Conservation (phyloP, 1,140 invertebrate species). For the Drosophila mayri region DNA sequence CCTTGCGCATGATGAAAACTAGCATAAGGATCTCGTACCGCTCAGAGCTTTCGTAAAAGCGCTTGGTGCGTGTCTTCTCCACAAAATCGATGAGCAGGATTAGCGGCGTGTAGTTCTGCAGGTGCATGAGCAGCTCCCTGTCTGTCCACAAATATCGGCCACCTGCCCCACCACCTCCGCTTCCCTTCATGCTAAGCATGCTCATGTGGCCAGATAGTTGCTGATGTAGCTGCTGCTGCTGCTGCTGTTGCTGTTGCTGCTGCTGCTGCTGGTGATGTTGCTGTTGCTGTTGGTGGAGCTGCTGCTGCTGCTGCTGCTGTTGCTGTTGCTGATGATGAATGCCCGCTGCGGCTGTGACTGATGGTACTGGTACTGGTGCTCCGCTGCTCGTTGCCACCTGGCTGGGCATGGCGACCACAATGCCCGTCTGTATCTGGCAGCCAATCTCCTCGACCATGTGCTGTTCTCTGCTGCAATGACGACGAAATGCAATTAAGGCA, state of each 20-base stretch:
- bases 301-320: neutral
- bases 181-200: constrained; percentile 56
- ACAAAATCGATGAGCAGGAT: constrained; percentile 79
- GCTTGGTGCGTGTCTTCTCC: constrained; percentile 79
- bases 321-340: constrained; percentile 24
- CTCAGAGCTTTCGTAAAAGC: constrained; percentile 78
- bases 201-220: constrained; percentile 64
- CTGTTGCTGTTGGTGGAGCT: neutral
- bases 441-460: constrained; percentile 70
- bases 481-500: constrained; percentile 49
- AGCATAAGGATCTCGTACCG: constrained; percentile 81
- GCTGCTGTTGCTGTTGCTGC: constrained; percentile 19
- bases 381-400: constrained; percentile 39
- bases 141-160: constrained; percentile 75
- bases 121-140: constrained; percentile 75
- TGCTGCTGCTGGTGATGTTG: constrained; percentile 6
- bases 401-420: constrained; percentile 64
- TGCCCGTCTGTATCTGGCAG: constrained; percentile 72
- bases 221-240: constrained; percentile 49
- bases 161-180: neutral
- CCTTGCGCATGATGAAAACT: constrained; percentile 80
- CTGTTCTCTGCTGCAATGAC: constrained; percentile 10
- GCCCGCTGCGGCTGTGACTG: constrained; percentile 10
- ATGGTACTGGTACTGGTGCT: constrained; percentile 21
- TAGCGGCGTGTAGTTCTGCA: constrained; percentile 78